Evolutionary conservation across 2,797 vertebrate species (phyloP), one percentile per base, ranked within the genome.

Genomic region (Eidolon dupreanum): DNA sequence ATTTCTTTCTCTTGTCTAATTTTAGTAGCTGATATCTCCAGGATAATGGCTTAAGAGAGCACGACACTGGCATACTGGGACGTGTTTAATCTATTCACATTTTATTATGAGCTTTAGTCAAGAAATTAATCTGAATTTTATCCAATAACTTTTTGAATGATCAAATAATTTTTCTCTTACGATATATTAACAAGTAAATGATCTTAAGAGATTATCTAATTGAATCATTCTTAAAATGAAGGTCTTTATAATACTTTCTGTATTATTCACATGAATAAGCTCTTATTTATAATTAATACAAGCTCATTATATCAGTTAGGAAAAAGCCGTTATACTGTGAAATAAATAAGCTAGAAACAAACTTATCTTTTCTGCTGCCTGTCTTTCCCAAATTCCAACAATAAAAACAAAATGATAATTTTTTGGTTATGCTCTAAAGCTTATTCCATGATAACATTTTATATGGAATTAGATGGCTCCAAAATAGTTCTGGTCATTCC

Each of bases 151-250:
- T 82, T 89, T 53, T 4, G 51, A 81, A 38, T 22, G 31, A 36
- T 38, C 43, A 90, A 78, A 71, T 78, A 74, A 84, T 26, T 94
- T 82, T 93, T 93, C 36, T 70, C 83, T 91, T 89, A 81, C 59
- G 41, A 59, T 59, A 6, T n/a, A 61, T 28, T 77, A 95, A 53
- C 9, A 63, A 57, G 13, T 51, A 79, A n/a, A 33, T 53, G 61
- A 77, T n/a, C 77, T 46, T 83, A 74, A 74, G 31, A 87, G 20
- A 63, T 94, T 91, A 90, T 70, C 41, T 85, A 85, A 77, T 1
- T 82, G 13, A 88, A 78, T 71, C 33, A 70, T 88, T 71, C 53
- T 84, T 94, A 83, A 68, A 46, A 46, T 70, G 3, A 87, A n/a
- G 6, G 38, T 94, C 61, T 77, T 94, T 85, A 12, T 20, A 94